A percentile compares a stretch with the other conserved stretches of the same genome.
These are phyloP conservation scores for Eurytoma californica DNA, from an alignment of 2,888 invertebrate genomes.

Conservation along the genomic window DNA sequence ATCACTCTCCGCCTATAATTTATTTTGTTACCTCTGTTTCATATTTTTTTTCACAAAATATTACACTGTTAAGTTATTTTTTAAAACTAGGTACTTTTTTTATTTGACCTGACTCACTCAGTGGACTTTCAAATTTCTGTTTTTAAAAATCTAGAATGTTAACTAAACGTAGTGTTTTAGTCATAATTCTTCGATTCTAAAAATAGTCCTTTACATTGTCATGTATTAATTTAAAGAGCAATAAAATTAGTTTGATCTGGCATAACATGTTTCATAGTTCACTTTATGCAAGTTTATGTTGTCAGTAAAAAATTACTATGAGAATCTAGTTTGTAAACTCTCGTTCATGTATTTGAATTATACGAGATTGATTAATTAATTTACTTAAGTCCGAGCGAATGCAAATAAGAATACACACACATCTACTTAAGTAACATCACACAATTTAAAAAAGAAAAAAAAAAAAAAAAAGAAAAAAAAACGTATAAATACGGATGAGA, in stretches of 20 bases:
- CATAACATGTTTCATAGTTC: not conserved
- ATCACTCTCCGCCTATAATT: not conserved
- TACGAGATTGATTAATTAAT: conserved; percentile 42
- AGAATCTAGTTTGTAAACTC: conserved; percentile 7
- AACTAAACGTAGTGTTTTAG: too few species aligned
- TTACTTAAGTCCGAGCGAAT: conserved; percentile 31
- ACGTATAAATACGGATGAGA: conserved; percentile 45
- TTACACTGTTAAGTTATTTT: too few species aligned
- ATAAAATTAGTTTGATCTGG: too few species aligned
- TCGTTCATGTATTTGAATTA: conserved; percentile 33
- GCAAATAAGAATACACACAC: conserved; percentile 27
- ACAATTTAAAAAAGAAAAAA: too few species aligned
- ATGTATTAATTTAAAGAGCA: too few species aligned
- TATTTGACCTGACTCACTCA: too few species aligned
- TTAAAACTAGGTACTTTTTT: too few species aligned
- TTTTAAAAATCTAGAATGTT: not conserved
- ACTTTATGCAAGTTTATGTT: not conserved
- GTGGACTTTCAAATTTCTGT: not conserved
- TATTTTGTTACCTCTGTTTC: too few species aligned
- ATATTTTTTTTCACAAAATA: too few species aligned
- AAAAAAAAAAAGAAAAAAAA: too few species aligned
- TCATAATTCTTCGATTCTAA: too few species aligned
- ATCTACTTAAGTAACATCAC: not conserved
- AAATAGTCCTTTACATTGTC: too few species aligned
- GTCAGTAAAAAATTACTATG: conserved; percentile 9